phyloP scores from a whole-genome alignment of 1,140 invertebrate genomes.

The Kradibia gibbosae region DNA sequence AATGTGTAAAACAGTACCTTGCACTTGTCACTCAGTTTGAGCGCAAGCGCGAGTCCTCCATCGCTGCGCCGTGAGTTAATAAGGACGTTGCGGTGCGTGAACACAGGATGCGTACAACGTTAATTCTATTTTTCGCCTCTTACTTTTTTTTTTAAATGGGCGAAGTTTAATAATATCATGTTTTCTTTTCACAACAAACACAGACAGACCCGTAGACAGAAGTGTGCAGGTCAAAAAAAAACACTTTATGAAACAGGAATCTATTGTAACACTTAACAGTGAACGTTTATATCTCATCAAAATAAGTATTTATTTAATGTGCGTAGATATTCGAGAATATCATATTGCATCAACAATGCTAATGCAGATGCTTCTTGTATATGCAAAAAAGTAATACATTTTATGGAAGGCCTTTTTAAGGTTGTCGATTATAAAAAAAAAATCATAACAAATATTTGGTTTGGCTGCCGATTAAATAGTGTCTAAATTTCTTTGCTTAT shows the following conservation, averaged over 20 bases:
- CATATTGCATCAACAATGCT: background rate
- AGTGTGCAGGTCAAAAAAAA: background rate
- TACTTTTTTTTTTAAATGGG: conserved; percentile 6
- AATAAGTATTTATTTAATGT: conserved; percentile 12
- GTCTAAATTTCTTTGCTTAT: background rate
- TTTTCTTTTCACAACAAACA: conserved; percentile 20
- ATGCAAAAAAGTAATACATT: background rate
- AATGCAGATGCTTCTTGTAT: background rate
- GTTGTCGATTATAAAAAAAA: background rate
- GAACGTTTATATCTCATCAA: background rate
- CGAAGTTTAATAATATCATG: background rate
- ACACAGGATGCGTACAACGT: conserved; percentile 70
- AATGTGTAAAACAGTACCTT: conserved; percentile 73
- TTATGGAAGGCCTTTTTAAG: background rate
- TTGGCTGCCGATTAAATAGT: background rate
- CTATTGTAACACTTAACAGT: background rate
- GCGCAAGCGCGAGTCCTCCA: conserved; percentile 75
- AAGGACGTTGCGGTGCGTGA: conserved; percentile 71
- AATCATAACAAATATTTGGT: background rate
- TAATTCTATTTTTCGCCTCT: conserved; percentile 32
- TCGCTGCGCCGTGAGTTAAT: conserved; percentile 65
- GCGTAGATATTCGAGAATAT: background rate
- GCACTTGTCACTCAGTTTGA: conserved; percentile 77
- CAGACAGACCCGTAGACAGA: background rate
- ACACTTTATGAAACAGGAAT: background rate